Conservation (phyloP, 30 jellyfish, hydroid and myxozoan genomes). For the Catostylus mosaicus region DNA sequence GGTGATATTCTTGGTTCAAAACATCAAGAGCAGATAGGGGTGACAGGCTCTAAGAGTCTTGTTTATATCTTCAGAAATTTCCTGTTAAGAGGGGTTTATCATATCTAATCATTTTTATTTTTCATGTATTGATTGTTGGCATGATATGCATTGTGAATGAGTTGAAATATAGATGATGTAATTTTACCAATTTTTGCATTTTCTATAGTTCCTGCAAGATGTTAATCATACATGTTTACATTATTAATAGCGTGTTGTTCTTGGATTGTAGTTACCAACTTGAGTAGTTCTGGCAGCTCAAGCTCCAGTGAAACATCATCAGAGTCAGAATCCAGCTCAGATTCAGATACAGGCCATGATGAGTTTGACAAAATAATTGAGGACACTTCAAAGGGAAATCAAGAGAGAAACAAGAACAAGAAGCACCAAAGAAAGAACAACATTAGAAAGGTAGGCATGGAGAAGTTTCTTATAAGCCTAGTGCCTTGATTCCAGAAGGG, state of each 20-base stretch:
- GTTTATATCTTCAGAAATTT: too few species aligned
- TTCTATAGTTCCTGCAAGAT: background rate
- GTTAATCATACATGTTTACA: background rate
- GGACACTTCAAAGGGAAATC: background rate
- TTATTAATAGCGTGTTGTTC: background rate
- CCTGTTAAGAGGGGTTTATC: too few species aligned
- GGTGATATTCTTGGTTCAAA: too few species aligned
- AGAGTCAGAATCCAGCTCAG: conserved; percentile 35
- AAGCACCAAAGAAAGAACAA: background rate
- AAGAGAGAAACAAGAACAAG: background rate
- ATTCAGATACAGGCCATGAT: conserved; percentile 1
- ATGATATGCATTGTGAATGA: too few species aligned
- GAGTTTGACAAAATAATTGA: background rate
- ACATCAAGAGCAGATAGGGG: too few species aligned
- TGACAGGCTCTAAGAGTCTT: too few species aligned
- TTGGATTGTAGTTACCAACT: background rate
- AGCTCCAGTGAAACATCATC: conserved; percentile 24
- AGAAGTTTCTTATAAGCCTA: too few species aligned
- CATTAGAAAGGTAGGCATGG: background rate
- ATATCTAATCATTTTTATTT: too few species aligned
- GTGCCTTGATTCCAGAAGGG: too few species aligned
- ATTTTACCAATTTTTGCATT: background rate
- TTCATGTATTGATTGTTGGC: too few species aligned
- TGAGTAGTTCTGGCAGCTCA: conserved; percentile 11
- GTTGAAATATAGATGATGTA: too few species aligned